Evolutionary conservation across 2,888 invertebrate genomes (phyloP).

Genomic region (Baccha elongata): DNA sequence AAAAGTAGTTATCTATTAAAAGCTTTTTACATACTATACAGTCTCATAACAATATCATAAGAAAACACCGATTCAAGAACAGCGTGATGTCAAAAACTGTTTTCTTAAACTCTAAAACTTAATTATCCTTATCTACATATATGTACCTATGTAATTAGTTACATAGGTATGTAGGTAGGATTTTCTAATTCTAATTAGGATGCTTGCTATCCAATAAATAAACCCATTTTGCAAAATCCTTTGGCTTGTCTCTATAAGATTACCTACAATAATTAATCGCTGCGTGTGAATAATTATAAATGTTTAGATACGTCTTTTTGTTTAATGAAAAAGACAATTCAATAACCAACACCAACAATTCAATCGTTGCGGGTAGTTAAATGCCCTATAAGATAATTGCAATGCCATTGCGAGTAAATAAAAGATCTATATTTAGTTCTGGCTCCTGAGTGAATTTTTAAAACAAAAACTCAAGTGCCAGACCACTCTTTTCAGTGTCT

Average conservation of each 20-base stretch:
- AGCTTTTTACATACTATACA: too few relatives aligned
- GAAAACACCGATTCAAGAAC: too few relatives aligned
- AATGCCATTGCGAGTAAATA: constrained; percentile 1
- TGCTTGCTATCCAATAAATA: too few relatives aligned
- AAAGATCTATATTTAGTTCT: constrained; percentile 16
- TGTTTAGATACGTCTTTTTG: constrained; percentile 9
- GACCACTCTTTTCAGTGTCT: constrained; percentile 13
- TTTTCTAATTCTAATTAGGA: too few relatives aligned
- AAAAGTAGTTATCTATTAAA: too few relatives aligned
- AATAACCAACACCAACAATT: constrained; percentile 37
- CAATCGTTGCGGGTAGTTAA: constrained; percentile 5
- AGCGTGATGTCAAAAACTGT: too few relatives aligned
- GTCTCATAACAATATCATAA: too few relatives aligned
- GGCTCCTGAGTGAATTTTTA: background rate
- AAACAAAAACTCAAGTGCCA: constrained; percentile 14
- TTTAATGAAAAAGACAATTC: constrained; percentile 31
- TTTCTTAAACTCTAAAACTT: too few relatives aligned
- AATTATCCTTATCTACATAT: too few relatives aligned
- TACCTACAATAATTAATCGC: background rate
- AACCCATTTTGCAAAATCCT: too few relatives aligned
- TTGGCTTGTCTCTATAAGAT: background rate
- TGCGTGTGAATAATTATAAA: constrained; percentile 1
- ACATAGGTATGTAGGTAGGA: too few relatives aligned
- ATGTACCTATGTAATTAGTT: too few relatives aligned
- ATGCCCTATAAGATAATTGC: constrained; percentile 25